Evolutionary conservation across 2,797 vertebrate genomes (phyloP).

Genomic region (Artibeus jamaicensis): DNA sequence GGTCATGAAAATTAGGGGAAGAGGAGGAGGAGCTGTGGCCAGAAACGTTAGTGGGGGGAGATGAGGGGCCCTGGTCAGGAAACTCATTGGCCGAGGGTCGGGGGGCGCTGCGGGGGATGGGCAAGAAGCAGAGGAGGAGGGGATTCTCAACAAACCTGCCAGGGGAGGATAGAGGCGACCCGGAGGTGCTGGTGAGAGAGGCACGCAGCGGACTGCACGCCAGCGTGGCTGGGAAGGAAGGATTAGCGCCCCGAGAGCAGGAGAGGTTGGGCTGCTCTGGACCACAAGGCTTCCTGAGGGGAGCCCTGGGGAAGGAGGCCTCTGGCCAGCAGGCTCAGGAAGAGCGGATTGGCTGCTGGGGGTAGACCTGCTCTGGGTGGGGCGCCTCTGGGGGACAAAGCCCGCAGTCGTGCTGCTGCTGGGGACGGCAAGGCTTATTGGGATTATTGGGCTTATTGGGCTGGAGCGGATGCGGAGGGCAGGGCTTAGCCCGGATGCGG

Average conservation of each 20-base stretch:
- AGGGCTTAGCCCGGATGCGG: not conserved
- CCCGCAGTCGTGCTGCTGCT: not conserved
- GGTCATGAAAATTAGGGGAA: accelerated
- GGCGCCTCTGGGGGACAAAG: not conserved
- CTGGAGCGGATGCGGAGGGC: no score
- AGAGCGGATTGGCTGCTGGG: no score
- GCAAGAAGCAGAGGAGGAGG: not conserved
- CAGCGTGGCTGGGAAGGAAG: not conserved
- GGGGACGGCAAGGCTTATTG: no score
- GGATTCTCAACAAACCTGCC: accelerated
- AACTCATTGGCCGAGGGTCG: not conserved
- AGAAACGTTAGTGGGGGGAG: not conserved
- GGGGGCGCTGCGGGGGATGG: not conserved
- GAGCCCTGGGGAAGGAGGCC: not conserved
- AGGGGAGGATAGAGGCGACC: not conserved
- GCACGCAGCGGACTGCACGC: constrained; percentile 58
- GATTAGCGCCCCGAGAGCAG: not conserved
- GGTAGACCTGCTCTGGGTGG: no score
- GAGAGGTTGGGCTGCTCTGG: not conserved
- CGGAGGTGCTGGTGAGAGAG: constrained; percentile 61
- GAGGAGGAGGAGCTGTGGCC: not conserved
- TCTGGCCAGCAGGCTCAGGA: no score
- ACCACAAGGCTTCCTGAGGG: accelerated
- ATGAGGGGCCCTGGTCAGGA: not conserved
- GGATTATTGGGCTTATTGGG: no score